phyloP scores from a whole-genome alignment of 1,140 invertebrate species.

The Frieseomelitta varia region DNA sequence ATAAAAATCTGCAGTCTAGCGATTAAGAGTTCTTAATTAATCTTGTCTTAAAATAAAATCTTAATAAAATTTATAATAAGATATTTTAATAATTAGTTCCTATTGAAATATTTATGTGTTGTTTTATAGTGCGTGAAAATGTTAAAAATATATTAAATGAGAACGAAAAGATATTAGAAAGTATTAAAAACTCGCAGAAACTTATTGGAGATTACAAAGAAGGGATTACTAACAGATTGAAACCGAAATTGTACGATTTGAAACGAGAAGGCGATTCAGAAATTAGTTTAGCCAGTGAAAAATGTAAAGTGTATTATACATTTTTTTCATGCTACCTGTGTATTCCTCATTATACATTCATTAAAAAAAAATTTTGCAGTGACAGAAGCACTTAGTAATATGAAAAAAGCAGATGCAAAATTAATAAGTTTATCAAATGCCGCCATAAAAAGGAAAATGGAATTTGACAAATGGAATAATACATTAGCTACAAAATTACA shows the following conservation, averaged over 20 bases:
- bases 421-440: slow-evolving; percentile 82
- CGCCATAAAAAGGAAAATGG: slow-evolving; percentile 82
- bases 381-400: slow-evolving; percentile 84
- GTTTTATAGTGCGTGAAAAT: slow-evolving; percentile 69
- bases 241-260: slow-evolving; percentile 81
- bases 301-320: slow-evolving; percentile 61
- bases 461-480: slow-evolving; percentile 85
- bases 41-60: neutral
- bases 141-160: slow-evolving; percentile 62
- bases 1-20: neutral
- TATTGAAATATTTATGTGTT: neutral
- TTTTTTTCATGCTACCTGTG: too few relatives aligned
- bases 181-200: slow-evolving; percentile 78
- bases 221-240: slow-evolving; percentile 76
- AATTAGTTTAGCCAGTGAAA: slow-evolving; percentile 79
- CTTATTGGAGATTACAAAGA: slow-evolving; percentile 78
- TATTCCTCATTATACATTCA: neutral
- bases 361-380: slow-evolving; percentile 72
- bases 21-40: neutral
- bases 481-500: slow-evolving; percentile 85
- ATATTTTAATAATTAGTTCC: neutral
- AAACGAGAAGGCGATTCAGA: slow-evolving; percentile 84
- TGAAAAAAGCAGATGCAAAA: slow-evolving; percentile 82
- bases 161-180: slow-evolving; percentile 64
- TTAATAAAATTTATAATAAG: neutral